Evolutionary conservation across 2,113 vertebrate genomes (phyloP).

Genomic region (Sterrhoptilus dennistouni): DNA sequence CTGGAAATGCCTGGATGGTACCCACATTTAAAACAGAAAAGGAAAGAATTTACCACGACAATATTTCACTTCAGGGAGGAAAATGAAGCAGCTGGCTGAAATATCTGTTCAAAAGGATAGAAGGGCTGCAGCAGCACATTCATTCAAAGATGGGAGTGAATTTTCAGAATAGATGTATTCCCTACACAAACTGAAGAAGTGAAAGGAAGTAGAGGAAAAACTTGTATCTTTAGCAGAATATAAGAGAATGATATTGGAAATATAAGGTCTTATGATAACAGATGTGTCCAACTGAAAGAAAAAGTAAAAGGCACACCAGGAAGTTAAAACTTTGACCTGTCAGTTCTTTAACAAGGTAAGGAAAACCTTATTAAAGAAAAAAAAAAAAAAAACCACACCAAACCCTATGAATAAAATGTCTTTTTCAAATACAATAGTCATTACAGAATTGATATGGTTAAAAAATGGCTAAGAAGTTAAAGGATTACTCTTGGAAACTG

Average conservation of each 20-base stretch:
- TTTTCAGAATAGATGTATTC: background rate
- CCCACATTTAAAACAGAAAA: background rate
- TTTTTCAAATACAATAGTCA: background rate
- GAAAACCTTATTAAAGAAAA: background rate
- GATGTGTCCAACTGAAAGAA: background rate
- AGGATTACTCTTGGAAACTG: background rate
- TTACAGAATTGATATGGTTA: background rate
- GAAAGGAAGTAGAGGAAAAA: background rate
- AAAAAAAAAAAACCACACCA: fast-evolving
- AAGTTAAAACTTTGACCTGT: background rate
- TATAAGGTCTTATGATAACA: background rate
- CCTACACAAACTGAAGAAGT: background rate
- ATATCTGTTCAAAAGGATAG: background rate
- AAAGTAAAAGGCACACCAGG: background rate
- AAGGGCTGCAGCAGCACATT: background rate
- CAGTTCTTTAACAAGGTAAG: background rate
- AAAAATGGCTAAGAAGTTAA: background rate
- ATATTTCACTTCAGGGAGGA: background rate
- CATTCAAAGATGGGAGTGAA: background rate
- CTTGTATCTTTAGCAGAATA: background rate
- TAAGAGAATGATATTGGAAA: background rate
- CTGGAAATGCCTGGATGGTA: background rate
- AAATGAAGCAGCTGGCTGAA: background rate
- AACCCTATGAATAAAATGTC: background rate
- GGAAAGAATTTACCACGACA: background rate